Evolutionary conservation across 2,888 invertebrate genomes (phyloP), one percentile per base, ranked within the genome.

Genomic region (Cerceris ruficornis): DNA sequence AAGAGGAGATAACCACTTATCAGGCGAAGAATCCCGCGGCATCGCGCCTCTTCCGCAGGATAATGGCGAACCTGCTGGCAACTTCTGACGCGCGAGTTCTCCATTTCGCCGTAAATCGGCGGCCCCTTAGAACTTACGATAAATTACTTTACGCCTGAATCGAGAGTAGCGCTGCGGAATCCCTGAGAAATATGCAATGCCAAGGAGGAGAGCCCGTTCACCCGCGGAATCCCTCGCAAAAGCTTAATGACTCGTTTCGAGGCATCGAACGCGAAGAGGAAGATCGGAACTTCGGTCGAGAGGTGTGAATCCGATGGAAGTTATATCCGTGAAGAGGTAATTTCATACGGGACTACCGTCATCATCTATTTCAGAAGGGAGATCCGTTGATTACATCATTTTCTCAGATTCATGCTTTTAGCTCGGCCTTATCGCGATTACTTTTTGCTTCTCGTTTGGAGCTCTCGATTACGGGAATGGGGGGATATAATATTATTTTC

Each of bases 121-220:
- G 81, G 69, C 65, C 72, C 42, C 65, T 80, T 80, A 80, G 75
- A 79, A 75, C 58, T 68, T 17, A 52, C 80, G 75, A 79, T 79
- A 80, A 75, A 80, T 80, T 80, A 71, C 80, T 78, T 74, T 69
- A 68, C 66, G 73, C 66, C 59, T 69, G 73, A 67, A 67, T 78
- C 78, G 17, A 62, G 52, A 41, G 68, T 66, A 72, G 41, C 73
- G 41, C 50, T 74, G 6, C 15, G 77, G 50, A 66, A 66, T 78
- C 61, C 28, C 43, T 49, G 14, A 42, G 60, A 69, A 73, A 79
- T 46, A 54, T 42, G 17, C 62, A 8, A 28, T 28, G 28, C 28
- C 28, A 28, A 28, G 2, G 28, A 28, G 28, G 28, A 28, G 28
- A 28, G 28, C 28, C 14, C 14, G 62, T 14, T 46, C 14, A 15